phyloP scores from a whole-genome alignment of 53 echinoderm and acorn worm genomes.

The Temnopleurus reevesii region DNA sequence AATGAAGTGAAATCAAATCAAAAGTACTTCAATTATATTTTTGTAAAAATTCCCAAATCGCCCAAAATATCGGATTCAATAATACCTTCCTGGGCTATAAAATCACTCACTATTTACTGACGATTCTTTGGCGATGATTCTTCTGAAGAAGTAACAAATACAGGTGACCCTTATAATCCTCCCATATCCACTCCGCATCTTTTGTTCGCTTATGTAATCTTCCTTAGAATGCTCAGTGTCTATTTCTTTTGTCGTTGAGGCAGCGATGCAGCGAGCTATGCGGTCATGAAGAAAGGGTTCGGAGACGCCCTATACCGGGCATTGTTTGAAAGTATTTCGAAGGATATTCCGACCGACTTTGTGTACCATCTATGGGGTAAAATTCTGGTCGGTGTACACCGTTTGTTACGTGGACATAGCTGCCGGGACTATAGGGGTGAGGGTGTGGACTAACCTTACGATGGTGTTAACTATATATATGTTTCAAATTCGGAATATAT shows the following conservation, averaged over 20 bases:
- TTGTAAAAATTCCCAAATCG: too few relatives aligned
- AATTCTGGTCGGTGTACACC: background rate
- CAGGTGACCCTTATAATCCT: background rate
- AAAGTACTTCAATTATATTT: background rate
- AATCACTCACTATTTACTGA: too few relatives aligned
- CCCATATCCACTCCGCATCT: background rate
- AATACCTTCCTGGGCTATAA: too few relatives aligned
- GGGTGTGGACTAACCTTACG: too few relatives aligned
- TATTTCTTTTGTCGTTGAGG: background rate
- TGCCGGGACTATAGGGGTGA: background rate
- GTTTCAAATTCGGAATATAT: background rate
- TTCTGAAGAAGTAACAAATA: too few relatives aligned
- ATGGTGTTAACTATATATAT: background rate
- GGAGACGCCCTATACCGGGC: background rate
- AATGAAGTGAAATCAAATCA: background rate
- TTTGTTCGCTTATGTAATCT: conserved; percentile 39
- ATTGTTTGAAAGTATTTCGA: conserved; percentile 41
- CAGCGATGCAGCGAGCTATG: background rate
- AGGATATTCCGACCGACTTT: background rate
- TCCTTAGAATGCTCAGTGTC: too few relatives aligned
- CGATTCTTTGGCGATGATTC: too few relatives aligned
- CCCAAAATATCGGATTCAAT: too few relatives aligned
- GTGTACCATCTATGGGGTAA: background rate
- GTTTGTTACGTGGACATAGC: background rate
- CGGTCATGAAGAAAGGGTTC: background rate